Evolutionary conservation across 2,113 vertebrate species (phyloP).

Genomic region (Chaetops frenatus): DNA sequence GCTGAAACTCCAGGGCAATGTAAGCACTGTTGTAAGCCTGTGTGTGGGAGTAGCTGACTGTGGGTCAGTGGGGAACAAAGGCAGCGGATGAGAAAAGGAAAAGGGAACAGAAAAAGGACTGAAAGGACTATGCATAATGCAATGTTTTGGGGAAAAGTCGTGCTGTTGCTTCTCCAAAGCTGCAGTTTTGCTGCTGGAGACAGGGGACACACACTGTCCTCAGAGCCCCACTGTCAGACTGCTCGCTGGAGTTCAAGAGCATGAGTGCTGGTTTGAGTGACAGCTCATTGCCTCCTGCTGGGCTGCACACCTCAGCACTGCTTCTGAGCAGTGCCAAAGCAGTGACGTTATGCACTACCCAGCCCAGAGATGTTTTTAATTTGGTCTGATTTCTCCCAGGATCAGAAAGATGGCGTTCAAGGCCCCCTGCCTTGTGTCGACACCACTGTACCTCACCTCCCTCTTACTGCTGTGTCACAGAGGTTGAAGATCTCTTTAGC

Average conservation of each 20-base stretch:
- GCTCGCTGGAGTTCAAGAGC: not conserved
- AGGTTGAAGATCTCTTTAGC: not conserved
- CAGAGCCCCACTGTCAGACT: not conserved
- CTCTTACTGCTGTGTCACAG: not conserved
- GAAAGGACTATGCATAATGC: not conserved
- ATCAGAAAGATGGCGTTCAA: constrained; percentile 2
- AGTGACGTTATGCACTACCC: not conserved
- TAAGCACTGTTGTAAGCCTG: not conserved
- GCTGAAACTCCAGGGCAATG: not conserved
- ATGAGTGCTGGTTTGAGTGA: not conserved
- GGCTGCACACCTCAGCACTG: not conserved
- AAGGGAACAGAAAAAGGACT: not conserved
- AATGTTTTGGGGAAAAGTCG: not conserved
- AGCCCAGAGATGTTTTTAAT: not conserved
- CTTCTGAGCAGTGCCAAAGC: not conserved
- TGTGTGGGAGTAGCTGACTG: fast-evolving
- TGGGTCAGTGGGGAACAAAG: not conserved
- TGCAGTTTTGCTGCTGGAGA: not conserved
- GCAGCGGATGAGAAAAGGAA: not conserved
- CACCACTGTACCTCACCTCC: not conserved
- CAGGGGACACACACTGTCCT: not conserved
- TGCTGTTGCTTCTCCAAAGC: not conserved
- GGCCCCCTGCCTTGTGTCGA: not conserved
- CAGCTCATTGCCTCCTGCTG: constrained; percentile 18
- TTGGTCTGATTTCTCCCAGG: constrained; percentile 21